Evolutionary conservation across 2,888 invertebrate species (phyloP).

Genomic region (Lasioglossum calceatum): DNA sequence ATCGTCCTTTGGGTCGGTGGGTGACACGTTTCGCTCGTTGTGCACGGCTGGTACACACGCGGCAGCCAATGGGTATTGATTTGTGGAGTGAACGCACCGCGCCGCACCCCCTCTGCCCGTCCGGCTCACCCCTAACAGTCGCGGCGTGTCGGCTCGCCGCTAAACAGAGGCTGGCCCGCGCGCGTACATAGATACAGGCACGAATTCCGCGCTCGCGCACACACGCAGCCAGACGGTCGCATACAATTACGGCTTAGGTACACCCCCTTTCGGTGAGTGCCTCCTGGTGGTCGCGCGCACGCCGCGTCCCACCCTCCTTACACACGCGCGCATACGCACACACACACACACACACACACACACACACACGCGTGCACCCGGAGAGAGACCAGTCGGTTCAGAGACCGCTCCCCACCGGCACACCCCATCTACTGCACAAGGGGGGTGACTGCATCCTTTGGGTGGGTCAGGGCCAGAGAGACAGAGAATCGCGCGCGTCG

Average conservation of each 20-base stretch:
- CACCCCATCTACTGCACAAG: constrained; percentile 60
- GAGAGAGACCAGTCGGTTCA: constrained; percentile 57
- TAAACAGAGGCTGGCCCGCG: constrained; percentile 49
- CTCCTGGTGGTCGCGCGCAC: background rate
- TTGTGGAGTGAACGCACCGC: constrained; percentile 75
- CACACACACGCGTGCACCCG: background rate
- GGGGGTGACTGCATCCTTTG: constrained; percentile 80
- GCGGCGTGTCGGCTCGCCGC: constrained; percentile 36
- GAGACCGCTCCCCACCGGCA: constrained; percentile 63
- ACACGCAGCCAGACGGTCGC: constrained; percentile 37
- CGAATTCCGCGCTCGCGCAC: constrained; percentile 52
- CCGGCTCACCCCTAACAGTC: constrained; percentile 31
- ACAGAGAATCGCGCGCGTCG: constrained; percentile 65
- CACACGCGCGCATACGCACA: constrained; percentile 11
- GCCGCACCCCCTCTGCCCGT: constrained; percentile 43
- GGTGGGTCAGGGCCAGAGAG: constrained; percentile 82
- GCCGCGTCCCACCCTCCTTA: constrained; percentile 49
- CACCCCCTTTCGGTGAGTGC: constrained; percentile 55
- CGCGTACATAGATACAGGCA: constrained; percentile 41
- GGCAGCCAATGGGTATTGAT: constrained; percentile 79
- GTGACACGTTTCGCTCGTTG: constrained; percentile 80
- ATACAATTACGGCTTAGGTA: constrained; percentile 51
- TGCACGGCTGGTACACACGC: constrained; percentile 69
- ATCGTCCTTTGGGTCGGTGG: constrained; percentile 78
- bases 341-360: background rate